phyloP scores from a whole-genome alignment of 1,140 invertebrate species.

The Stenopsyche tienmushanensis region DNA sequence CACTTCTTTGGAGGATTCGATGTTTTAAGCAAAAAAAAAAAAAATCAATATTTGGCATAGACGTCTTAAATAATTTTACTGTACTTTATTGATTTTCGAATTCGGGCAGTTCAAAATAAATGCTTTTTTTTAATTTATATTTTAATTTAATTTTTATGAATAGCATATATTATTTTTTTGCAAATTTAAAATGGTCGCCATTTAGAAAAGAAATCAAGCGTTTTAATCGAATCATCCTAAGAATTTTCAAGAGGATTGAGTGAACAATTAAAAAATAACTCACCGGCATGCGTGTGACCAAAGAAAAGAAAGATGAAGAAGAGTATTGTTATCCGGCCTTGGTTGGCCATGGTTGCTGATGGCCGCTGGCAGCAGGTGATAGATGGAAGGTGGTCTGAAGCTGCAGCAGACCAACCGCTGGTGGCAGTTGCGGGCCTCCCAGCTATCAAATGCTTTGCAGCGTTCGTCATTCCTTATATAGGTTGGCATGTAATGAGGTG shows the following conservation, averaged over 20 bases:
- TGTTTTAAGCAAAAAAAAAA: no score
- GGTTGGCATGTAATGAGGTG: no score
- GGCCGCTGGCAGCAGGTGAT: neutral
- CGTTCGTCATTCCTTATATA: no score
- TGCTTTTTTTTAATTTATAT: neutral
- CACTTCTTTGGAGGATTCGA: no score
- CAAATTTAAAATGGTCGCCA: neutral
- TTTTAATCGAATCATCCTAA: no score
- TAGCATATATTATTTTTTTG: neutral
- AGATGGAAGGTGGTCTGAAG: neutral
- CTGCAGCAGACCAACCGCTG: neutral
- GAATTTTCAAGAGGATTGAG: neutral
- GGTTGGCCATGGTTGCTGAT: constrained; percentile 1
- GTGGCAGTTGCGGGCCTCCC: constrained; percentile 3
- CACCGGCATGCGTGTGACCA: neutral
- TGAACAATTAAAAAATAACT: neutral
- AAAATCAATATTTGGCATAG: no score
- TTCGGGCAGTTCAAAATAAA: neutral
- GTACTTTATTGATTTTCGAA: no score
- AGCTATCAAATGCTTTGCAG: constrained; percentile 15
- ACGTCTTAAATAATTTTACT: no score
- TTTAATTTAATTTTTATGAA: neutral
- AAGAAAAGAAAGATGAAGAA: constrained; percentile 12
- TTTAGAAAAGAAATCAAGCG: neutral
- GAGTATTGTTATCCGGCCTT: neutral